phyloP scores from a whole-genome alignment of 2,888 invertebrate species.

The Lagria hirta region DNA sequence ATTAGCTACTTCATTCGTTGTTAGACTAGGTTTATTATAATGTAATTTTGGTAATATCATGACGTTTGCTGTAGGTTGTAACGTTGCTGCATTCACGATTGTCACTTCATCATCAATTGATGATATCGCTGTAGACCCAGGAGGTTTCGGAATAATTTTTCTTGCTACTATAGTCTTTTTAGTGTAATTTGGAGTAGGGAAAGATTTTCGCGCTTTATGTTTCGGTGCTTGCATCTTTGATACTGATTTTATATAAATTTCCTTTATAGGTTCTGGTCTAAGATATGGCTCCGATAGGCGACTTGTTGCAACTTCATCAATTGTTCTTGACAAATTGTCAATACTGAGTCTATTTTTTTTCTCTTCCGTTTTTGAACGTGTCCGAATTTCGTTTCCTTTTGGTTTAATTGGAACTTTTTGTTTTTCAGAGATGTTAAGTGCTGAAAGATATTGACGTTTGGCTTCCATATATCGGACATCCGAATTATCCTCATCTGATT shows the following conservation, averaged over 20 bases:
- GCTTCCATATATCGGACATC: constrained; percentile 42
- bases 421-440: constrained; percentile 48
- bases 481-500: constrained; percentile 40
- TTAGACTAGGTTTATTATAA: constrained; percentile 11
- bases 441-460: constrained; percentile 46
- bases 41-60: constrained; percentile 23
- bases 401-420: constrained; percentile 33
- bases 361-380: constrained; percentile 47
- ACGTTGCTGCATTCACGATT: constrained; percentile 14
- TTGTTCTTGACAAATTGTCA: constrained; percentile 1
- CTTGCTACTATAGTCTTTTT: constrained; percentile 19
- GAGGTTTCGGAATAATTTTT: constrained; percentile 21
- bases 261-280: constrained; percentile 35
- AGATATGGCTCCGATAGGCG: constrained; percentile 21
- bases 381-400: constrained; percentile 41
- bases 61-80: constrained; percentile 12
- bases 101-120: constrained; percentile 7
- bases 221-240: constrained; percentile 41
- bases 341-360: constrained; percentile 30
- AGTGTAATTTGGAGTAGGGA: constrained; percentile 39
- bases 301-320: background rate
- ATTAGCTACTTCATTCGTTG: background rate
- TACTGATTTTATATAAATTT: constrained; percentile 47
- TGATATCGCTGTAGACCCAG: constrained; percentile 2
- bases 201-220: constrained; percentile 48